Percentiles rank a stretch among this genome's conserved stretches.
phyloP scores from a whole-genome alignment of 2,113 vertebrate genomes.

The Ranitomeya variabilis region DNA sequence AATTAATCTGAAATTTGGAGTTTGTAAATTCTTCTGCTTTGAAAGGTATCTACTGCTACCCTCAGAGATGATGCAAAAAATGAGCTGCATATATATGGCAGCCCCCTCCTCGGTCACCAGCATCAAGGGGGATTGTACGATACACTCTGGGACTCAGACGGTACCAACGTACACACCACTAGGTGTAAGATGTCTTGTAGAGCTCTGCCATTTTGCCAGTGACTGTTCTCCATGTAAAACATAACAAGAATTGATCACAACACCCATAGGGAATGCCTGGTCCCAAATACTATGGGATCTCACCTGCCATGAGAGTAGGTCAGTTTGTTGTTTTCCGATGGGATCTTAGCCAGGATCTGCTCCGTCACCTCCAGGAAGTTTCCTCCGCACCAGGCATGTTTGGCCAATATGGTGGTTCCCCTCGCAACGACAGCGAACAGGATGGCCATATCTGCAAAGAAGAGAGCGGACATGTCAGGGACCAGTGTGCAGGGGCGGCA shows the following conservation, averaged over 20 bases:
- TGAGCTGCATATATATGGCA: too few species aligned
- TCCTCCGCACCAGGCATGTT: slow-evolving; percentile 93
- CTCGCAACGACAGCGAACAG: slow-evolving; percentile 95
- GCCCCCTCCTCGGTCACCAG: too few species aligned
- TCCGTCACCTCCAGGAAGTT: slow-evolving; percentile 98
- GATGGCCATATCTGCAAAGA: slow-evolving; percentile 86
- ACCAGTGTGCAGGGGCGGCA: neutral
- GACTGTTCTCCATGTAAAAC: too few species aligned
- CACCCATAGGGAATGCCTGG: neutral
- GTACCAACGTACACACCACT: too few species aligned
- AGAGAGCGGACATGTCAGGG: slow-evolving; percentile 2
- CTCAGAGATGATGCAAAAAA: too few species aligned
- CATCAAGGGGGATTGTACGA: too few species aligned
- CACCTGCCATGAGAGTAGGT: slow-evolving; percentile 97
- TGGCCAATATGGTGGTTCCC: slow-evolving; percentile 95
- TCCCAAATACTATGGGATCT: slow-evolving; percentile 31
- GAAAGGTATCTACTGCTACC: too few species aligned
- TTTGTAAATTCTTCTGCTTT: too few species aligned
- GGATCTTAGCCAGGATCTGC: slow-evolving; percentile 95
- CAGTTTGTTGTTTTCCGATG: slow-evolving; percentile 96
- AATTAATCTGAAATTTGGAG: too few species aligned
- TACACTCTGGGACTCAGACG: too few species aligned
- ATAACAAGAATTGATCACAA: neutral
- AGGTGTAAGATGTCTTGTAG: too few species aligned
- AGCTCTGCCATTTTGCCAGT: too few species aligned